These are phyloP conservation scores for Lagopus muta DNA, from an alignment of 2,113 vertebrate species.

Conservation along the genomic window DNA sequence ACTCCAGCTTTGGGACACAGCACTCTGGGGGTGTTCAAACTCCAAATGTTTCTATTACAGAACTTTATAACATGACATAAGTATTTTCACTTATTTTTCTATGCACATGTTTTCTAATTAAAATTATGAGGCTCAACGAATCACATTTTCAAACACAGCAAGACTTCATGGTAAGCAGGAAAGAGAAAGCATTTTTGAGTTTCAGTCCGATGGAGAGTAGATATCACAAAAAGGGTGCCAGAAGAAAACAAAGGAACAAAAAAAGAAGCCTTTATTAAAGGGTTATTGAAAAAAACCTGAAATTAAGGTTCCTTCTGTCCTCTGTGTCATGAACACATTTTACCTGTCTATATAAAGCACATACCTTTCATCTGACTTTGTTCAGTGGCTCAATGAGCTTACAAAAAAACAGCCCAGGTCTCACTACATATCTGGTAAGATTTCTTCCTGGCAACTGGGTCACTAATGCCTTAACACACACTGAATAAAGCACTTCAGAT, in stretches of 20 bases:
- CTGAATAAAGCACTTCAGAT: background rate
- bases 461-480: background rate
- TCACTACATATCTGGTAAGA: background rate
- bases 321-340: background rate
- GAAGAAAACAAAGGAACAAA: background rate
- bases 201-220: background rate
- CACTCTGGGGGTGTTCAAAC: background rate
- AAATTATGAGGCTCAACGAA: background rate
- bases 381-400: background rate
- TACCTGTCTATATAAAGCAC: background rate
- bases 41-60: background rate
- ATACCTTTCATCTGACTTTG: background rate
- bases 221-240: background rate
- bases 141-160: background rate
- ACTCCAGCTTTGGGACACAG: background rate
- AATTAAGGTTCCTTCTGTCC: background rate
- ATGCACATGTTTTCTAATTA: background rate
- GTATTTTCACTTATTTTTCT: background rate
- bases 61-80: background rate
- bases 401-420: background rate
- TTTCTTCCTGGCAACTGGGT: background rate
- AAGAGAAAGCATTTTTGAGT: background rate
- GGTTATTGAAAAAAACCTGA: background rate
- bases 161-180: background rate
- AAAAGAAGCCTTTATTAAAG: background rate